Conservation (phyloP, 2,888 invertebrate genomes). For the Rhagonycha fulva region DNA sequence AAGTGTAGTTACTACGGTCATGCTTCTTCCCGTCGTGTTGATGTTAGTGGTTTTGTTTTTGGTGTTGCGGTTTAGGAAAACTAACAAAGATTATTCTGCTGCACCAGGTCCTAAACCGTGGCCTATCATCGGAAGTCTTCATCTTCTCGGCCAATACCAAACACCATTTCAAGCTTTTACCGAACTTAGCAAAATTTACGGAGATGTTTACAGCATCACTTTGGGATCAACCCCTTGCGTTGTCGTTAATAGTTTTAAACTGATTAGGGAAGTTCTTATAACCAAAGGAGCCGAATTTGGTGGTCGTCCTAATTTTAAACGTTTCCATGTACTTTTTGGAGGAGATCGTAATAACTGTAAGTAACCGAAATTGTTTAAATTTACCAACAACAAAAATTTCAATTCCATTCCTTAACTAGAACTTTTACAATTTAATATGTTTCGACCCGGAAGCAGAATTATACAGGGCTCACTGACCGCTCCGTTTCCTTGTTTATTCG, state of each 20-base stretch:
- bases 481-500: slow-evolving; percentile 35
- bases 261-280: slow-evolving; percentile 77
- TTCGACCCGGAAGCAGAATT: slow-evolving; percentile 34
- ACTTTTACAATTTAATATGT: slow-evolving; percentile 1
- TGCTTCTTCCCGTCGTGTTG: slow-evolving; percentile 48
- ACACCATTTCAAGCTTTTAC: slow-evolving; percentile 76
- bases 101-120: slow-evolving; percentile 70
- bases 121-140: slow-evolving; percentile 74
- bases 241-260: slow-evolving; percentile 73
- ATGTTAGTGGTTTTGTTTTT: slow-evolving; percentile 46
- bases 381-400: not conserved
- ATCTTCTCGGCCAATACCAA: slow-evolving; percentile 65
- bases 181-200: slow-evolving; percentile 68
- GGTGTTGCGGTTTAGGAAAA: slow-evolving; percentile 44
- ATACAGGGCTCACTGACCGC: slow-evolving; percentile 26
- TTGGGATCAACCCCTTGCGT: slow-evolving; percentile 72
- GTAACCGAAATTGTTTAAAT: slow-evolving; percentile 52
- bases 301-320: slow-evolving; percentile 78
- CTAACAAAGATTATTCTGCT: slow-evolving; percentile 40
- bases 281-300: slow-evolving; percentile 82
- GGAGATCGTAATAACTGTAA: slow-evolving; percentile 87
- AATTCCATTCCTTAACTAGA: not conserved
- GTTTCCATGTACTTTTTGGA: slow-evolving; percentile 82
- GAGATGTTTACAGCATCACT: slow-evolving; percentile 72
- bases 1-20: slow-evolving; percentile 46